phyloP scores from a whole-genome alignment of 2,888 invertebrate genomes.

The Andrena bucephala region DNA sequence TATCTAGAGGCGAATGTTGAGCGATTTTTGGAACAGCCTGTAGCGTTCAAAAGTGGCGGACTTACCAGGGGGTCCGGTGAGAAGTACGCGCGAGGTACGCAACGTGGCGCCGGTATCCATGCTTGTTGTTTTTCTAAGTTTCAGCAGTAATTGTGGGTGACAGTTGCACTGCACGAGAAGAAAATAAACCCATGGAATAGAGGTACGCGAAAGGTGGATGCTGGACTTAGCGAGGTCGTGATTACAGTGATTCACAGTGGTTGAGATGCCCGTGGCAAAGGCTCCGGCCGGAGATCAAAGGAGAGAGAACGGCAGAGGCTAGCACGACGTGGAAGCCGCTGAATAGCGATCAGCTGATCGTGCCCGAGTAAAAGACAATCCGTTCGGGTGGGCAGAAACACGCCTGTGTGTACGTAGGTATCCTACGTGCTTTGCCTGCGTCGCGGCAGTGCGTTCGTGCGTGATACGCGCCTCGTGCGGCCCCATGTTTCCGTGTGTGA shows the following conservation, averaged over 20 bases:
- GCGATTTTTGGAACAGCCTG: neutral
- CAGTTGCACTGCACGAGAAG: constrained; percentile 12
- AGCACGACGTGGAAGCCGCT: constrained; percentile 39
- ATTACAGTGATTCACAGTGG: too few relatives aligned
- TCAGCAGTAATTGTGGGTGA: constrained; percentile 24
- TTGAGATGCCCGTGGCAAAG: constrained; percentile 1
- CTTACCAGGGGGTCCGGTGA: constrained; percentile 77
- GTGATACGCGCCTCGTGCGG: constrained; percentile 46
- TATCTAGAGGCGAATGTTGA: neutral
- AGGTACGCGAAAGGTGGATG: too few relatives aligned
- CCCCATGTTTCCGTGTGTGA: constrained; percentile 30
- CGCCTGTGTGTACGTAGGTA: constrained; percentile 33
- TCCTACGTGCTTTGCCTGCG: constrained; percentile 25
- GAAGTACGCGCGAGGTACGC: constrained; percentile 72
- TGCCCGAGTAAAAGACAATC: constrained; percentile 45
- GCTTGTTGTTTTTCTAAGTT: constrained; percentile 38
- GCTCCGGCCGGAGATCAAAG: neutral
- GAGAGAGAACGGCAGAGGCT: constrained; percentile 5
- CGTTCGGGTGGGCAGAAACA: constrained; percentile 43
- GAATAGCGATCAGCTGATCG: constrained; percentile 76
- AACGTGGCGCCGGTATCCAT: constrained; percentile 71
- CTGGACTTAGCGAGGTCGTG: neutral
- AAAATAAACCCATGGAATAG: neutral
- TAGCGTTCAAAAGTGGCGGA: constrained; percentile 35
- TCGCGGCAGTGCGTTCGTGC: constrained; percentile 51